Conservation (phyloP, 2,888 invertebrate species). For the Quadroppia sp. region DNA sequence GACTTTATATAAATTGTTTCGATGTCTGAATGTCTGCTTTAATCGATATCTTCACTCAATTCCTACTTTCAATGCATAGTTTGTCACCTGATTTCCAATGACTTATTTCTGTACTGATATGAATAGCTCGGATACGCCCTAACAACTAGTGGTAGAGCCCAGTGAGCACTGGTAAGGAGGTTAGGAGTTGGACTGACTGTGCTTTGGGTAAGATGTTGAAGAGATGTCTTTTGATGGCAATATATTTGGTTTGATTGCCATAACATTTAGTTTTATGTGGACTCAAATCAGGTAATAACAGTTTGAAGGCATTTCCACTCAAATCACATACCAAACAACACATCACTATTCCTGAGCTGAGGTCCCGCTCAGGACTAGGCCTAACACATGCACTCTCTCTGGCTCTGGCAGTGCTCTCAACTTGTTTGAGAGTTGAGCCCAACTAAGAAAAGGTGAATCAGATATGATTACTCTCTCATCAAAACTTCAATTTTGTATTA, state of each 20-base stretch:
- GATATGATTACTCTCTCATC: conserved; percentile 26
- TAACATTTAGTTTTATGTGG: conserved; percentile 20
- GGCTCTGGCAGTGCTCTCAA: background rate
- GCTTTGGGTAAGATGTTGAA: background rate
- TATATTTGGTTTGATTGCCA: conserved; percentile 27
- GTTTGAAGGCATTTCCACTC: background rate
- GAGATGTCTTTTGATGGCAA: conserved; percentile 9
- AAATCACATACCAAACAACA: conserved; percentile 17
- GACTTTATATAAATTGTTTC: conserved; percentile 2
- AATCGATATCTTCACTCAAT: conserved; percentile 18
- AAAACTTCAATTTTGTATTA: conserved; percentile 9
- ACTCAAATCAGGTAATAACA: conserved; percentile 33
- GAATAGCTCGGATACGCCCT: background rate
- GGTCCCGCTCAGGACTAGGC: conserved; percentile 7
- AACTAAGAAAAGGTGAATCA: conserved; percentile 14
- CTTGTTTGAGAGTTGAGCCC: background rate
- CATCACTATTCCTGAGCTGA: conserved; percentile 6
- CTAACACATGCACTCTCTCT: background rate
- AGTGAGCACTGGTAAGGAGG: conserved; percentile 13
- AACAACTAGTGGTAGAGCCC: conserved; percentile 3
- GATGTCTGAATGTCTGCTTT: conserved; percentile 11
- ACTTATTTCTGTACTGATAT: background rate
- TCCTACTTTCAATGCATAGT: background rate
- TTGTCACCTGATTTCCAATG: conserved; percentile 25
- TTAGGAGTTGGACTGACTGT: background rate